phyloP scores from a whole-genome alignment of 2,888 invertebrate species.

The Laothoe populi region DNA sequence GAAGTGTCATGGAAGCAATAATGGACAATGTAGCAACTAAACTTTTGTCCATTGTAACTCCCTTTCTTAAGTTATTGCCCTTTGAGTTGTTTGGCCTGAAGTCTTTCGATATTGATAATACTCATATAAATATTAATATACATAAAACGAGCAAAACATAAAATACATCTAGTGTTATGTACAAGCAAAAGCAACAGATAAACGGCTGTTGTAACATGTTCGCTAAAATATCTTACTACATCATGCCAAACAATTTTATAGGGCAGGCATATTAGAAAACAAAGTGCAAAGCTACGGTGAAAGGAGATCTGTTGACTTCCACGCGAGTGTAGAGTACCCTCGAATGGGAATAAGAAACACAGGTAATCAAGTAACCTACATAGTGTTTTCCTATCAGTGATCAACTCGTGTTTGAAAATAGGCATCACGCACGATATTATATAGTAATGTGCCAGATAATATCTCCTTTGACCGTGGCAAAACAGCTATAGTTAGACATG shows the following conservation, averaged over 20 bases:
- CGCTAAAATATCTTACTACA: constrained; percentile 23
- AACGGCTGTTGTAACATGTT: constrained; percentile 15
- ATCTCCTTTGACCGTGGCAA: constrained; percentile 21
- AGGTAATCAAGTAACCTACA: no score
- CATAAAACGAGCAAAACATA: constrained; percentile 7
- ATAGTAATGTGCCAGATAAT: background rate
- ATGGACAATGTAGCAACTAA: background rate
- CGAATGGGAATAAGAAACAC: no score
- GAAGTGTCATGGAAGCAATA: constrained; percentile 11
- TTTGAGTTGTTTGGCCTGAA: constrained; percentile 25
- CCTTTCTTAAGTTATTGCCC: constrained; percentile 15
- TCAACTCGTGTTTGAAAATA: background rate
- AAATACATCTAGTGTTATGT: constrained; percentile 19
- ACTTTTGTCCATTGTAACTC: constrained; percentile 3
- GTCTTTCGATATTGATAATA: constrained; percentile 1
- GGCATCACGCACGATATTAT: background rate
- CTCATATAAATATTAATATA: constrained; percentile 10
- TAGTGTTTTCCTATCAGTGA: no score
- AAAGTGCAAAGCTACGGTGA: constrained; percentile 29
- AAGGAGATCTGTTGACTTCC: constrained; percentile 10
- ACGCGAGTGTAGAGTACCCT: no score
- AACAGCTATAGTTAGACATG: constrained; percentile 58
- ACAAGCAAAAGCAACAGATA: constrained; percentile 25
- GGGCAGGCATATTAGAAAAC: constrained; percentile 27
- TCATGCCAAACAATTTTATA: constrained; percentile 30